Conservation (phyloP, 2,888 invertebrate genomes). For the Gymnoscelis rufifasciata region DNA sequence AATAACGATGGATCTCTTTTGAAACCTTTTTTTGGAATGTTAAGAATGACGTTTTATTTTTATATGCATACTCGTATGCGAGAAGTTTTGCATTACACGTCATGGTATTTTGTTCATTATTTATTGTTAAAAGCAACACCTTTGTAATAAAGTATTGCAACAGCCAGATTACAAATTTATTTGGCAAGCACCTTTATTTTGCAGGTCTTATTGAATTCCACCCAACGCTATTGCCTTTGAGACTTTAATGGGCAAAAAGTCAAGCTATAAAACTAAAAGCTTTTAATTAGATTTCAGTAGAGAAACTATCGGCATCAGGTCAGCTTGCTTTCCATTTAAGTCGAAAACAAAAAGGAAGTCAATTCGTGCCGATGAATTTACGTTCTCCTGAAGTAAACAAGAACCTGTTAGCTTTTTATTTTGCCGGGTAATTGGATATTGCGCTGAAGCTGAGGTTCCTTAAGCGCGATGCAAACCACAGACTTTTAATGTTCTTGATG, state of each 20-base stretch:
- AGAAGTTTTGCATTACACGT: no score
- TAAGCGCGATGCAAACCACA: constrained; percentile 1
- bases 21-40: no score
- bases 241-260: constrained; percentile 4
- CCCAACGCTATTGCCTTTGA: neutral
- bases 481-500: no score
- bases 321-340: constrained; percentile 30
- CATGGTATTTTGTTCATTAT: no score
- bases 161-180: no score
- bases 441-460: constrained; percentile 34
- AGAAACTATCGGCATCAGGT: constrained; percentile 20
- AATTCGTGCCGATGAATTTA: constrained; percentile 52
- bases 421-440: constrained; percentile 54
- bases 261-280: constrained; percentile 8
- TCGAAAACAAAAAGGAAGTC: constrained; percentile 38
- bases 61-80: no score
- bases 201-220: no score
- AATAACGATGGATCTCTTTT: no score
- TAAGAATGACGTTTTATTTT: no score
- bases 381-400: constrained; percentile 48
- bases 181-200: no score
- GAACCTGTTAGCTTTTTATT: constrained; percentile 57
- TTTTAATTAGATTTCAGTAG: constrained; percentile 21
- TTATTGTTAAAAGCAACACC: no score
- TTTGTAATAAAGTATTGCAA: no score